Evolutionary conservation across 1,140 invertebrate species (phyloP), one percentile per base, ranked within the genome.

Genomic region (Hesperophylax magnus): DNA sequence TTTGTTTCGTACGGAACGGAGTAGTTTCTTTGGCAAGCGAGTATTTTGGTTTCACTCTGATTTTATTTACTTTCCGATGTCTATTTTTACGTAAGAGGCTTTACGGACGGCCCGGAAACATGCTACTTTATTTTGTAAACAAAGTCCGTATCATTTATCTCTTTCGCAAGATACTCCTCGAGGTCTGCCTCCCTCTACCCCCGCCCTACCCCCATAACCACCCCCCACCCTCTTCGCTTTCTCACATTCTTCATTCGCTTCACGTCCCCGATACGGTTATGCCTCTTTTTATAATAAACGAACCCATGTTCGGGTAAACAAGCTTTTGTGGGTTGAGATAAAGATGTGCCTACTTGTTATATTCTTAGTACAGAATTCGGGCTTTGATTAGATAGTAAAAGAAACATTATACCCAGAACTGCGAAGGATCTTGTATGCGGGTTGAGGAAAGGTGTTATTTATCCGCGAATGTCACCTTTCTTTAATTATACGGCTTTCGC

Each of bases 41-140:
- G 34, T 71, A 71, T 71, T 71, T 71, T 18, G 39, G 34, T 71
- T 71, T 71, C 39, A 11, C 39, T 39, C 15, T 52, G 34, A 52
- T 71, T 67, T 52, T 47, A 71, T 71, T 71, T 71, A 71, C 67
- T 71, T 52, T 71, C 67, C 18, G 67, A 71, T 71, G 67, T 47
- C 47, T 71, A 39, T 71, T 71, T 47, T 52, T 18, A 20, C 18
- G 22, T 22, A 31, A 67, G 67, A 71, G 47, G 34, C 67, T 71
- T 71, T 71, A 71, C 24, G n/a, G 24, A n/a, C 39, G 20, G 34
- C 39, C 15, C 67, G n/a, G 67, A 52, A 39, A 52, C 67, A 71
- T 53, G 67, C 22, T 52, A 71, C 39, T 71, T 71, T 71, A 71
- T 71, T 71, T 71, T 53, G 67, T 71, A 71, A 71, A 71, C 67